Evolutionary conservation across 2,888 invertebrate species (phyloP).

Genomic region (Trilocha varians): DNA sequence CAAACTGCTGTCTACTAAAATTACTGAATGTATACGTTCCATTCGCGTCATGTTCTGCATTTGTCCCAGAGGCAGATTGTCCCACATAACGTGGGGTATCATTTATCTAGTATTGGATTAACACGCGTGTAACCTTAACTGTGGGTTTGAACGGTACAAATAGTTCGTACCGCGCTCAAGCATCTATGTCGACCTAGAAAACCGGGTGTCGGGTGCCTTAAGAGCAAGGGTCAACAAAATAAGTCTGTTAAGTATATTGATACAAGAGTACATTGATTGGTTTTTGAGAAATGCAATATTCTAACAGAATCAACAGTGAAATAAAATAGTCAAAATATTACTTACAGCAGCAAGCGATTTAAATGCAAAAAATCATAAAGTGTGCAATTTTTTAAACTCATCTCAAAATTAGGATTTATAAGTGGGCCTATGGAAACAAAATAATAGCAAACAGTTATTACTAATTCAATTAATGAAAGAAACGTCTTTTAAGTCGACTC

Average conservation of each 20-base stretch:
- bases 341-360: no score
- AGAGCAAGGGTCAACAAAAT: conserved; percentile 21
- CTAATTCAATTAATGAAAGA: no score
- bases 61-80: conserved; percentile 28
- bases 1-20: neutral
- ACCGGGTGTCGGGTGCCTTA: conserved; percentile 39
- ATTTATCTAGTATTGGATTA: conserved; percentile 49
- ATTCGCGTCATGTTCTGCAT: conserved; percentile 17
- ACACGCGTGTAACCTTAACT: conserved; percentile 51
- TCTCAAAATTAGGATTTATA: no score
- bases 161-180: conserved; percentile 42
- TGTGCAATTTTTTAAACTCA: no score
- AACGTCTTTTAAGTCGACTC: no score
- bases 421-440: no score
- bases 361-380: no score
- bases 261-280: neutral
- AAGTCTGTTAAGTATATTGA: conserved; percentile 21
- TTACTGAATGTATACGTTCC: conserved; percentile 10
- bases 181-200: conserved; percentile 49
- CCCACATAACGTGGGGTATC: conserved; percentile 37
- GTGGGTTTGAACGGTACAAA: conserved; percentile 60
- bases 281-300: no score
- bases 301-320: no score
- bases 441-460: no score
- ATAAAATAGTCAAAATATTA: no score